Evolutionary conservation across 2,797 vertebrate species (phyloP), one percentile per base, ranked within the genome.

Genomic region (Megaceryle alcyon): DNA sequence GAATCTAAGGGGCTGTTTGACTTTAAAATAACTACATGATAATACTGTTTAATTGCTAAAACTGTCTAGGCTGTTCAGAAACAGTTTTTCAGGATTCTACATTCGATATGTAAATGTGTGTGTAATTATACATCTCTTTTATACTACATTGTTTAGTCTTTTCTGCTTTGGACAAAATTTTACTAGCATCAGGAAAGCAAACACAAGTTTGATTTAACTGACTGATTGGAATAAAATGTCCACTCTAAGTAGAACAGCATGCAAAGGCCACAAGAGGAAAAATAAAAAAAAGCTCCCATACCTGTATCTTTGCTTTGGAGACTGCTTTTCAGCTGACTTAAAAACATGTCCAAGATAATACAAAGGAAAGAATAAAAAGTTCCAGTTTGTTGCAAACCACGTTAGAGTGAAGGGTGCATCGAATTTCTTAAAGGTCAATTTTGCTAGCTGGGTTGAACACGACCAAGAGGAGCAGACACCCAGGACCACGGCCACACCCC

Each of bases 381-480:
- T 99, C 99, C 99, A 99, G 97, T 98, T 98, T 97, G 99, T 99
- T 97, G 99, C 99, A 88, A 99, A 99, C 99, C 99, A 99, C 5
- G 99, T 99, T 95, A 99, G 98, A 94, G 99, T 99, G 98, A 99
- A 99, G 39, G 99, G 99, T 33, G 99, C 98, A 25, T 99, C 98
- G 2, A 99, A 98, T 90, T 98, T 98, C 96, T 98, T 98, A 96
- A 99, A 99, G 96, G 99, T 99, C 96, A 99, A 95, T 98, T 99
- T 99, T 98, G 99, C 99, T 65, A 99, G 98, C 97, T 99, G 99
- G 46, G 99, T 99, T 97, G 98, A 98, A 77, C 99, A 99, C 0
- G 99, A 98, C 99, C 99, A 99, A 46, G 99, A 99, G 19, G 98
- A 98, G 93, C 99, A 99, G 96, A 99, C 98, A 37, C 99, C 99